phyloP scores from a whole-genome alignment of 2,888 invertebrate species.

The Hydroisotoma schaefferi region DNA sequence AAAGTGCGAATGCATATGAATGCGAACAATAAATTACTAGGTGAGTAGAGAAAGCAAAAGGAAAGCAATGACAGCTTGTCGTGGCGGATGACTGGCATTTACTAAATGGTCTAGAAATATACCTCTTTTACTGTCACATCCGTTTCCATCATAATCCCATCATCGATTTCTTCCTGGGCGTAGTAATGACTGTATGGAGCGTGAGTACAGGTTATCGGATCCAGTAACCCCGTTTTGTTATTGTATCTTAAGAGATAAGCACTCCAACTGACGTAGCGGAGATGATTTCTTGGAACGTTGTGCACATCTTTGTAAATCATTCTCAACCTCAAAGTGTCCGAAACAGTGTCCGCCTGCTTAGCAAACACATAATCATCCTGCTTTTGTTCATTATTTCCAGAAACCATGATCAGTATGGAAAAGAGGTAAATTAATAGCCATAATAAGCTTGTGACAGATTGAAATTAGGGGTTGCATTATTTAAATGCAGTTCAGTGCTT shows the following conservation, averaged over 20 bases:
- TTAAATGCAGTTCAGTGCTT: neutral
- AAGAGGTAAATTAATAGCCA: too few relatives aligned
- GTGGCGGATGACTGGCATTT: neutral
- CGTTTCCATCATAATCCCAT: conserved; percentile 77
- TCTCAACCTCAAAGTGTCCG: conserved; percentile 68
- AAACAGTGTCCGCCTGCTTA: conserved; percentile 70
- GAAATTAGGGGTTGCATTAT: neutral
- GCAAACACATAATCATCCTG: too few relatives aligned
- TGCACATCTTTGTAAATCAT: conserved; percentile 72
- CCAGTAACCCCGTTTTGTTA: conserved; percentile 60
- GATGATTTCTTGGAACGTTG: conserved; percentile 72
- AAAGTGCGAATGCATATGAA: too few relatives aligned
- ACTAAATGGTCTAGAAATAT: conserved; percentile 10
- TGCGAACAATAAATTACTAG: too few relatives aligned
- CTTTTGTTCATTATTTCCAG: too few relatives aligned
- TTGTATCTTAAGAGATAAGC: conserved; percentile 62
- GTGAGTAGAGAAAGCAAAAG: too few relatives aligned
- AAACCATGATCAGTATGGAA: too few relatives aligned
- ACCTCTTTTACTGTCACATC: conserved; percentile 70
- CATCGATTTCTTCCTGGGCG: conserved; percentile 72
- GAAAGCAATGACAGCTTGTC: neutral
- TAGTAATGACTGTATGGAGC: conserved; percentile 76
- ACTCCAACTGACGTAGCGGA: conserved; percentile 68
- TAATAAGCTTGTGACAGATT: too few relatives aligned
- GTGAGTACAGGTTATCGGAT: conserved; percentile 65